phyloP scores from a whole-genome alignment of 2,888 invertebrate genomes.

The Noctua fimbriata region DNA sequence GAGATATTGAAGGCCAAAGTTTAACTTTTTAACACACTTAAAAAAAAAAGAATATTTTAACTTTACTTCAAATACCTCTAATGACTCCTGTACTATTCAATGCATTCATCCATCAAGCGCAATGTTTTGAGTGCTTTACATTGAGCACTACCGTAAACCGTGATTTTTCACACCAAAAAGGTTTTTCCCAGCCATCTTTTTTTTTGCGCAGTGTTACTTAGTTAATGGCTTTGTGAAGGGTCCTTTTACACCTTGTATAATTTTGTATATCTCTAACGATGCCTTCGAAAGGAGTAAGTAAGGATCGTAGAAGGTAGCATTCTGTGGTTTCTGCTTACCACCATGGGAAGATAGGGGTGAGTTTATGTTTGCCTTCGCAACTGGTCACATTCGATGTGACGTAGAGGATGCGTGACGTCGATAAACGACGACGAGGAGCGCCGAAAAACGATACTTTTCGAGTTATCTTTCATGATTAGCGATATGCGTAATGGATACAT shows the following conservation, averaged over 20 bases:
- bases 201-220: not conserved
- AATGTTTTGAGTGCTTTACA: not conserved
- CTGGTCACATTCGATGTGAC: not conserved
- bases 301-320: not conserved
- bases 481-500: not conserved
- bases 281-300: not conserved
- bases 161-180: not conserved
- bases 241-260: not conserved
- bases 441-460: not conserved
- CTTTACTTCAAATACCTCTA: too few relatives aligned
- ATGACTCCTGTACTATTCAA: not conserved
- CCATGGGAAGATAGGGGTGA: too few relatives aligned
- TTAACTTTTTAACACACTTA: too few relatives aligned
- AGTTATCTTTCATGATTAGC: slow-evolving; percentile 1
- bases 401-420: not conserved
- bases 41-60: too few relatives aligned
- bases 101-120: not conserved
- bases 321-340: not conserved
- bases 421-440: not conserved
- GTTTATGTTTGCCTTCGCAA: not conserved
- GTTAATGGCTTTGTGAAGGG: not conserved
- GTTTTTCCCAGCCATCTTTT: not conserved
- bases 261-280: not conserved
- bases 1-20: too few relatives aligned
- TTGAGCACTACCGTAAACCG: not conserved